Evolutionary conservation across 2,113 vertebrate species (phyloP).

Genomic region (Syrmaticus mikado): DNA sequence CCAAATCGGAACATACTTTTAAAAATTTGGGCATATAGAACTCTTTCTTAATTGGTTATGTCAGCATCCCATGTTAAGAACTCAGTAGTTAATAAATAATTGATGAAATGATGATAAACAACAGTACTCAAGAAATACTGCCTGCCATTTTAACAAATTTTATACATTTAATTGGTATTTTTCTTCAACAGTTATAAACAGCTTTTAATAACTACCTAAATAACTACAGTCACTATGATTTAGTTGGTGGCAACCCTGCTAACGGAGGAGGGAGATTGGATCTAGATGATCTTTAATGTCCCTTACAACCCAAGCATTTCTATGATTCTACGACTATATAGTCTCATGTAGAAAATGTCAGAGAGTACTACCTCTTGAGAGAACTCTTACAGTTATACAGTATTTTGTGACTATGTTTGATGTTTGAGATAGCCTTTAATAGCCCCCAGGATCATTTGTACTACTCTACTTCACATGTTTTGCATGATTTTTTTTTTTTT

Average conservation of each 20-base stretch:
- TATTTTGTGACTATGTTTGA: neutral
- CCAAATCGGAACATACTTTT: neutral
- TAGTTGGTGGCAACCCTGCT: neutral
- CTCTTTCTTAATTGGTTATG: neutral
- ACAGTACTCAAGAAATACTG: neutral
- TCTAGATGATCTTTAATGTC: neutral
- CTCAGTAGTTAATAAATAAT: neutral
- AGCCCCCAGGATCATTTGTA: neutral
- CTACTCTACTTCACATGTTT: neutral
- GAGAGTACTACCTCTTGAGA: neutral
- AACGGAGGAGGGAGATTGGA: neutral
- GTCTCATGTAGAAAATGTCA: neutral
- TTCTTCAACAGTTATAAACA: neutral
- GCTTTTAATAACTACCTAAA: neutral
- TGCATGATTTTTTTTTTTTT: neutral
- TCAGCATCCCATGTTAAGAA: neutral
- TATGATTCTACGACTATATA: neutral
- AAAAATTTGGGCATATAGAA: neutral
- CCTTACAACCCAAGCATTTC: neutral
- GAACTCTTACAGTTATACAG: rapidly evolving
- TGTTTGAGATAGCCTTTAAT: neutral
- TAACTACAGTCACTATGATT: neutral
- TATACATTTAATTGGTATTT: neutral
- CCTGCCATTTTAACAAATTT: neutral
- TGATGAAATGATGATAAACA: neutral